Evolutionary conservation across 2,113 vertebrate genomes (phyloP).

Genomic region (Pangasianodon hypophthalmus): DNA sequence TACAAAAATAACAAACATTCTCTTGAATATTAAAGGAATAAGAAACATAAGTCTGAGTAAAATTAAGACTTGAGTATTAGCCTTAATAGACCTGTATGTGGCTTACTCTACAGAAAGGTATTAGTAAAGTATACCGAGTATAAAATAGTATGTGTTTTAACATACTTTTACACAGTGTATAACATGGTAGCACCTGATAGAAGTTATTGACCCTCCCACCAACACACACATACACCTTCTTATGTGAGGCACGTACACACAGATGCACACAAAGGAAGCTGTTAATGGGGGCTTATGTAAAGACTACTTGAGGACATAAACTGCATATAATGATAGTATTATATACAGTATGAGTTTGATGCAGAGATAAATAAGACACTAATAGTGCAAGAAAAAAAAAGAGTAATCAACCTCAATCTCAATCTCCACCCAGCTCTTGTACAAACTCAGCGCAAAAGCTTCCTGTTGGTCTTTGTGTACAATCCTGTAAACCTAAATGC

Average conservation of each 20-base stretch:
- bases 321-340: neutral
- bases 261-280: neutral
- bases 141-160: constrained; percentile 22
- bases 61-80: neutral
- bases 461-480: constrained; percentile 17
- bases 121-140: constrained; percentile 28
- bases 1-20: constrained; percentile 28
- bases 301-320: neutral
- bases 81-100: constrained; percentile 2
- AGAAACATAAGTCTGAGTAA: neutral
- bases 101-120: neutral
- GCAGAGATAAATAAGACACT: neutral
- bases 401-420: neutral
- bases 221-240: neutral
- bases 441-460: neutral
- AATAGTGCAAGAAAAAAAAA: neutral
- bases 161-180: constrained; percentile 25
- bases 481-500: constrained; percentile 9
- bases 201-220: neutral
- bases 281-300: neutral
- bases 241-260: neutral
- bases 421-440: neutral
- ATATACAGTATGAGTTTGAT: neutral
- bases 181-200: constrained; percentile 47
- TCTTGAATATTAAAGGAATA: constrained; percentile 25